Evolutionary conservation across 2,797 vertebrate species (phyloP).

Genomic region (Distichodus sexfasciatus): DNA sequence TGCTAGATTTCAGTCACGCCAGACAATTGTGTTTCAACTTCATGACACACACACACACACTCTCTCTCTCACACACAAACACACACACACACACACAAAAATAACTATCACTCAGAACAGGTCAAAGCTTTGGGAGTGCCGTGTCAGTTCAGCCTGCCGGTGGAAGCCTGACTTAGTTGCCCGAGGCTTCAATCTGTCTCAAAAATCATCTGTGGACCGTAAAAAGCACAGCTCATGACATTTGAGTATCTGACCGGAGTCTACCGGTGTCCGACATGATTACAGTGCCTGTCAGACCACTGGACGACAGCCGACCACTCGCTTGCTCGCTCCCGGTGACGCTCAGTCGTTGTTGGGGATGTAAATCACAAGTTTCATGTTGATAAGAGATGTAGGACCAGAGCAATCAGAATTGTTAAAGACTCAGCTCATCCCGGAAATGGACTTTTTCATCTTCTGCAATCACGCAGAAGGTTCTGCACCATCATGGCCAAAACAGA

Average conservation of each 20-base stretch:
- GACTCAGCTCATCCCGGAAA: no score
- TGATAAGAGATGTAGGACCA: no score
- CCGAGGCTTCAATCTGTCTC: conserved; percentile 7
- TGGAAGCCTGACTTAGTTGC: not conserved
- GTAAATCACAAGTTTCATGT: no score
- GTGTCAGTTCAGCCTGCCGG: not conserved
- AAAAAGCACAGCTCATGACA: not conserved
- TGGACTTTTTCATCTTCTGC: no score
- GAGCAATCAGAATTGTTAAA: no score
- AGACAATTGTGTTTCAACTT: not conserved
- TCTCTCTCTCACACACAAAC: not conserved
- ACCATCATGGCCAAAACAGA: no score
- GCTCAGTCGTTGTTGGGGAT: no score
- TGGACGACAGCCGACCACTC: no score
- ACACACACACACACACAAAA: not conserved
- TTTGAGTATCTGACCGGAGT: not conserved
- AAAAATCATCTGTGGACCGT: conserved; percentile 7
- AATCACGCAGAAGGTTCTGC: no score
- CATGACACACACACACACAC: not conserved
- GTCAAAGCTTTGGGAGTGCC: not conserved
- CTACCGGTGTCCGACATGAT: not conserved
- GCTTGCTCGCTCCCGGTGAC: no score
- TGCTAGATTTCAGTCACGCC: conserved; percentile 3
- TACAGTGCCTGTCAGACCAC: not conserved
- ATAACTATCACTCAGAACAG: not conserved